Base-by-base conservation (phyloP, 2,797 vertebrate species). In the Anabas testudineus region DNA sequence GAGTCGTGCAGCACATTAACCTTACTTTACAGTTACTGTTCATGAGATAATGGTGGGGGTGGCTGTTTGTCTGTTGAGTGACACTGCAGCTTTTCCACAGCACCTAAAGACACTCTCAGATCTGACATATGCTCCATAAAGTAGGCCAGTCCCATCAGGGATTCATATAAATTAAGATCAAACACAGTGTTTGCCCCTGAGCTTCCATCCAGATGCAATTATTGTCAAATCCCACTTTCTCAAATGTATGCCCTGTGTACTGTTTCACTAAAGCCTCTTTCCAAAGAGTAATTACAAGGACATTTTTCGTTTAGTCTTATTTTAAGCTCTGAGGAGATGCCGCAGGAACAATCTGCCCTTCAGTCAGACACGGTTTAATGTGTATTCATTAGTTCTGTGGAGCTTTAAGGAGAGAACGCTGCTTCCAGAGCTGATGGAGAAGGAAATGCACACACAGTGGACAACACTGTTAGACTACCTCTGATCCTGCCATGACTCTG, bases 121-220 rank as follows among this genome's bases (percentile, higher is more conserved):
- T 51, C 57, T 66, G 48, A 70, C 67, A 47, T 71, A 10, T 45
- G 71, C 75, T 75, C 60, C 70, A n/a, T 67, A 68, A 80, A 82
- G 65, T 82, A 49, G 61, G 61, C 60, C 53, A 21, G 58, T 56
- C 66, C 71, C 74, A 63, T 66, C 78, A 69, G 78, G 77, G 78
- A 53, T 69, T 71, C 63, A 37, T 22, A 68, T 54, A 32, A 76
- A 76, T 74, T 53, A 78, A 79, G 71, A 82, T 84, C 74, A 81
- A 83, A 79, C 72, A 49, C 47, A 2, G 14, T 34, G 16, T 73
- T 74, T 18, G 53, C 67, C 77, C 74, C 54, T 26, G 59, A 76
- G 77, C 34, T 57, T 63, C 45, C 57, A 68, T 71, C 58, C 69
- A 71, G 22, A 63, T 59, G 72, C 68, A 82, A 60, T 76, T 78